phyloP scores from a whole-genome alignment of 1,140 invertebrate species.

The Zaprionus capensis region DNA sequence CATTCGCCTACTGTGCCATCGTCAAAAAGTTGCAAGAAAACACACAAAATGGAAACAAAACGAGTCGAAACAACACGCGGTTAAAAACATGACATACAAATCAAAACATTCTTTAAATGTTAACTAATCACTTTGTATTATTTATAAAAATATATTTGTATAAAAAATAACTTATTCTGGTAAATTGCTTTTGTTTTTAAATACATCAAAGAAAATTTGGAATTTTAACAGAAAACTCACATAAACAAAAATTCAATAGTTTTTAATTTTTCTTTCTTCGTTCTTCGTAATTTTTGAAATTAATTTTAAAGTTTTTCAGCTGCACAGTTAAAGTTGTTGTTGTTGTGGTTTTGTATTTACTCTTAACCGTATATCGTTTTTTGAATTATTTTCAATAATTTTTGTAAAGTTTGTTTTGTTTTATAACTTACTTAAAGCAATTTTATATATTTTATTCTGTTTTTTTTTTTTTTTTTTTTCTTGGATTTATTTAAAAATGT shows the following conservation, averaged over 20 bases:
- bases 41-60: slow-evolving; percentile 50
- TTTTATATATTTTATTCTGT: slow-evolving; percentile 32
- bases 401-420: slow-evolving; percentile 58
- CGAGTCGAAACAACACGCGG: slow-evolving; percentile 53
- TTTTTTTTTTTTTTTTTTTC: slow-evolving; percentile 34
- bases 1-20: slow-evolving; percentile 46
- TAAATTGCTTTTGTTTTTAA: slow-evolving; percentile 39
- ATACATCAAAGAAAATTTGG: slow-evolving; percentile 55
- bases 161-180: slow-evolving; percentile 56
- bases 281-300: slow-evolving; percentile 69
- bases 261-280: neutral
- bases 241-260: slow-evolving; percentile 31
- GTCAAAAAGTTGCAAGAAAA: slow-evolving; percentile 72
- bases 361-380: slow-evolving; percentile 42
- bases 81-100: slow-evolving; percentile 56
- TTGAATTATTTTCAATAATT: slow-evolving; percentile 79
- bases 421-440: slow-evolving; percentile 77
- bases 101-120: slow-evolving; percentile 25
- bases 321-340: slow-evolving; percentile 44
- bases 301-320: slow-evolving; percentile 70
- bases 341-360: slow-evolving; percentile 34
- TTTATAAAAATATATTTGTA: slow-evolving; percentile 33
- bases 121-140: slow-evolving; percentile 35
- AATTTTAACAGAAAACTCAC: slow-evolving; percentile 72
- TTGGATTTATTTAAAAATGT: slow-evolving; percentile 65